These are phyloP conservation scores for Linnaemya vulpina DNA, from an alignment of 2,888 invertebrate genomes.

Conservation along the genomic window DNA sequence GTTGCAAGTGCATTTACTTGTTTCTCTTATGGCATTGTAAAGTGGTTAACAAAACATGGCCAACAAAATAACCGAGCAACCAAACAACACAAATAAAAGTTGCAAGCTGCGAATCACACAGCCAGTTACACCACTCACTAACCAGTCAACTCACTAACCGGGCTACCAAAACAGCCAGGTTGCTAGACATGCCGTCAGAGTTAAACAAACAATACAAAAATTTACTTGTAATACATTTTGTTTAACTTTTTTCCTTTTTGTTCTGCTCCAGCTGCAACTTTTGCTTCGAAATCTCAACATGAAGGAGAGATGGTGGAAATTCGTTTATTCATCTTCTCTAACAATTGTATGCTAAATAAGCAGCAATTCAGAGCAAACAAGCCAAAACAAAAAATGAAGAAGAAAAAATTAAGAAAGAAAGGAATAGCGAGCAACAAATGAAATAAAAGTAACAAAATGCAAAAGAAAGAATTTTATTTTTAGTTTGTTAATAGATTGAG, in stretches of 20 bases:
- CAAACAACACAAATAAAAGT: conserved; percentile 17
- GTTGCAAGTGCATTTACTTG: conserved; percentile 35
- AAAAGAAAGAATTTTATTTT: conserved; percentile 42
- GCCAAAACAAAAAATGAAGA: not conserved
- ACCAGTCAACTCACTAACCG: not conserved
- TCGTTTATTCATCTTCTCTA: conserved; percentile 50
- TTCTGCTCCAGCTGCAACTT: not conserved
- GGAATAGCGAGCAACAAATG: not conserved
- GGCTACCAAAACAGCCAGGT: not conserved
- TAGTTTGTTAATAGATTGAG: conserved; percentile 50
- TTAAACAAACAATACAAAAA: conserved; percentile 33
- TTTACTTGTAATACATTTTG: conserved; percentile 34
- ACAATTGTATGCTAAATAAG: conserved; percentile 65
- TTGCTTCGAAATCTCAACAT: conserved; percentile 41
- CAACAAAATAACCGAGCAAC: conserved; percentile 19
- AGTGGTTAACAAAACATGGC: conserved; percentile 54
- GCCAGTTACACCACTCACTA: not conserved
- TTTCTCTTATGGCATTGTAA: conserved; percentile 24
- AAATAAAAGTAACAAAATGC: conserved; percentile 8
- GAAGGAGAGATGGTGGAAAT: conserved; percentile 53
- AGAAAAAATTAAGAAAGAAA: too few relatives aligned
- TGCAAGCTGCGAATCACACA: not conserved
- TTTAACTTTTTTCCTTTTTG: not conserved
- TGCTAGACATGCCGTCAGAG: not conserved
- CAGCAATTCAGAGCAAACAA: conserved; percentile 51